Percentiles rank a stretch among this genome's conserved stretches.
Conservation (phyloP, 2,888 invertebrate species). For the Netelia fuscicornis region DNA sequence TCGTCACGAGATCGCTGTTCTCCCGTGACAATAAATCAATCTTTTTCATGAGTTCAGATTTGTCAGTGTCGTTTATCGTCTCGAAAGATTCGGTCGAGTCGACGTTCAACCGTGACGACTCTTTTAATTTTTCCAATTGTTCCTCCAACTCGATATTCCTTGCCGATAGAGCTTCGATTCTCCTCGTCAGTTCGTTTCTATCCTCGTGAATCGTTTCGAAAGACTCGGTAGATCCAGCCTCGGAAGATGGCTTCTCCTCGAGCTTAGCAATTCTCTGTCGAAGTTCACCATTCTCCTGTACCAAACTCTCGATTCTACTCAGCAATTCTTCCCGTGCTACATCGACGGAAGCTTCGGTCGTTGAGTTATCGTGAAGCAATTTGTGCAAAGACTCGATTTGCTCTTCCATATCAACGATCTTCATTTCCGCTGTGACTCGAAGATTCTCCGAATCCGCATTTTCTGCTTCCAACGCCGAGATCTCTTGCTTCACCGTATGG, state of each 20-base stretch:
- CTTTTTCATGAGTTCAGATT: slow-evolving; percentile 77
- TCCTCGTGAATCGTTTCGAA: slow-evolving; percentile 79
- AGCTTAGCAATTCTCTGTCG: slow-evolving; percentile 77
- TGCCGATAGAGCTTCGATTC: slow-evolving; percentile 78
- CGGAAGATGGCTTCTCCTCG: slow-evolving; percentile 82
- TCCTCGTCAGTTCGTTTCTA: slow-evolving; percentile 74
- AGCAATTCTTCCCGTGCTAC: slow-evolving; percentile 86
- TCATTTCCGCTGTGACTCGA: slow-evolving; percentile 92
- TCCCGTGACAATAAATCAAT: slow-evolving; percentile 80
- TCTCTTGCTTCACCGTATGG: slow-evolving; percentile 87
- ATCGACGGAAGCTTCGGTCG: slow-evolving; percentile 84
- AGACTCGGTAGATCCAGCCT: slow-evolving; percentile 82
- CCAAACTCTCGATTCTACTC: slow-evolving; percentile 86
- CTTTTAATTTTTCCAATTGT: slow-evolving; percentile 74
- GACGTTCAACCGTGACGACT: slow-evolving; percentile 80
- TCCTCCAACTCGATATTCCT: slow-evolving; percentile 78
- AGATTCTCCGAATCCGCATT: slow-evolving; percentile 88
- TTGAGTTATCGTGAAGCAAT: slow-evolving; percentile 85
- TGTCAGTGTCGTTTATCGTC: slow-evolving; percentile 79
- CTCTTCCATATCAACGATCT: slow-evolving; percentile 92
- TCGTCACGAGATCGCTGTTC: slow-evolving; percentile 78
- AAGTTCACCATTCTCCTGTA: slow-evolving; percentile 91
- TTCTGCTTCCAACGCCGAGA: slow-evolving; percentile 88
- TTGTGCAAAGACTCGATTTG: slow-evolving; percentile 87
- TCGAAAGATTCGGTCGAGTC: slow-evolving; percentile 84